A percentile compares a stretch with the other conserved stretches of the same genome.
Evolutionary conservation across 2,888 invertebrate genomes (phyloP).

Genomic region (Scaptomyza parva): DNA sequence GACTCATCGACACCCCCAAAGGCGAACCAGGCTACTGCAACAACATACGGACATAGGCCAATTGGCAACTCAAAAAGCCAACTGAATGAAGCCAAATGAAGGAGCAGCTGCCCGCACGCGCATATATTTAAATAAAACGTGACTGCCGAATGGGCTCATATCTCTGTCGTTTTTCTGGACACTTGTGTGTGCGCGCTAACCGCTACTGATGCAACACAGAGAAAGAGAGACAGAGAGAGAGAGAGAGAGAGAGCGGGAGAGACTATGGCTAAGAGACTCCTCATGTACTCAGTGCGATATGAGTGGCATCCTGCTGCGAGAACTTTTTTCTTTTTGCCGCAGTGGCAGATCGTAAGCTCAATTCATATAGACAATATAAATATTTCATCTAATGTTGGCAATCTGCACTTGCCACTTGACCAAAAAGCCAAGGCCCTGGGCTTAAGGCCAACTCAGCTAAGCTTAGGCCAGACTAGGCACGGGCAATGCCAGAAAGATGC

Average conservation of each 20-base stretch:
- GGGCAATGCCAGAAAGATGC: slow-evolving; percentile 29
- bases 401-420: slow-evolving; percentile 81
- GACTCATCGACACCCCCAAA: slow-evolving; percentile 64
- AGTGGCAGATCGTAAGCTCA: slow-evolving; percentile 67
- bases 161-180: slow-evolving; percentile 79
- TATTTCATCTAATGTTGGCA: slow-evolving; percentile 83
- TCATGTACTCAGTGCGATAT: slow-evolving; percentile 43
- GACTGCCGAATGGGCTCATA: slow-evolving; percentile 79
- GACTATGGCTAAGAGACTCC: slow-evolving; percentile 15
- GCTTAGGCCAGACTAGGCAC: slow-evolving; percentile 19
- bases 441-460: slow-evolving; percentile 17
- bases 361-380: slow-evolving; percentile 83
- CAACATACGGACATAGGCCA: neutral
- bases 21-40: slow-evolving; percentile 27
- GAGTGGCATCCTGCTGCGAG: slow-evolving; percentile 72
- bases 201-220: slow-evolving; percentile 72
- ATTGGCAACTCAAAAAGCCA: slow-evolving; percentile 12
- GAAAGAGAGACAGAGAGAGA: neutral
- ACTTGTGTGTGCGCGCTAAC: slow-evolving; percentile 78
- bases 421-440: slow-evolving; percentile 38
- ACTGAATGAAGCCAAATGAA: slow-evolving; percentile 12
- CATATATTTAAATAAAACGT: slow-evolving; percentile 82
- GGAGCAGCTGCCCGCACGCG: slow-evolving; percentile 78
- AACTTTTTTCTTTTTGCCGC: slow-evolving; percentile 61
- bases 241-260: neutral